A percentile compares a stretch with the other conserved stretches of the same genome.
Conservation (phyloP, 1,140 invertebrate genomes). For the Drosophila arizonae region DNA sequence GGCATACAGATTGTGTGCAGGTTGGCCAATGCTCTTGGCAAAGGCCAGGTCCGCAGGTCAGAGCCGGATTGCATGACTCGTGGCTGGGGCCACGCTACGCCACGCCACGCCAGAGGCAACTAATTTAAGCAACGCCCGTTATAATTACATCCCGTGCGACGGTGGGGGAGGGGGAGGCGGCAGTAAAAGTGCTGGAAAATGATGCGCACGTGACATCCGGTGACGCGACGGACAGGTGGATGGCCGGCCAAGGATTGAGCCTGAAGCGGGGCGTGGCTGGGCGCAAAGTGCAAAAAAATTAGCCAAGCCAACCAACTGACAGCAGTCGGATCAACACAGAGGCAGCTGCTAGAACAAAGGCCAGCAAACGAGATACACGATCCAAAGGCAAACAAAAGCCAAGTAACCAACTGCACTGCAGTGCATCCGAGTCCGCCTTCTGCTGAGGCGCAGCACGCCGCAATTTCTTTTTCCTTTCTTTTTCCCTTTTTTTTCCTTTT, state of each 20-base stretch:
- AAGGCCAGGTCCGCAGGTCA: neutral
- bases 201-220: constrained; percentile 75
- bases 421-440: neutral
- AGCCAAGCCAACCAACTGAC: constrained; percentile 39
- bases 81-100: constrained; percentile 6
- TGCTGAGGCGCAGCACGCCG: neutral
- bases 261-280: too few relatives aligned
- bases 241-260: constrained; percentile 15
- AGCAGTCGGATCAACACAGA: constrained; percentile 15
- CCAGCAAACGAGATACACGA: constrained; percentile 56
- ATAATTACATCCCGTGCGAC: constrained; percentile 56
- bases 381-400: constrained; percentile 57
- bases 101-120: constrained; percentile 35
- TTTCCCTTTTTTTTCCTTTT: too few relatives aligned
- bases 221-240: constrained; percentile 3
- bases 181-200: constrained; percentile 74
- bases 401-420: constrained; percentile 35
- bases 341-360: constrained; percentile 46
- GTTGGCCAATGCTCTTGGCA: neutral
- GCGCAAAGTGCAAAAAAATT: constrained; percentile 48
- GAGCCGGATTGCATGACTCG: neutral
- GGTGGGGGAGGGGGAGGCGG: constrained; percentile 13
- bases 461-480: neutral
- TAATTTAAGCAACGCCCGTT: constrained; percentile 76
- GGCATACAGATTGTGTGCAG: constrained; percentile 26